Percentiles rank a stretch among this genome's conserved stretches.
Conservation (phyloP, 2,113 vertebrate genomes). For the Holacanthus passer region DNA sequence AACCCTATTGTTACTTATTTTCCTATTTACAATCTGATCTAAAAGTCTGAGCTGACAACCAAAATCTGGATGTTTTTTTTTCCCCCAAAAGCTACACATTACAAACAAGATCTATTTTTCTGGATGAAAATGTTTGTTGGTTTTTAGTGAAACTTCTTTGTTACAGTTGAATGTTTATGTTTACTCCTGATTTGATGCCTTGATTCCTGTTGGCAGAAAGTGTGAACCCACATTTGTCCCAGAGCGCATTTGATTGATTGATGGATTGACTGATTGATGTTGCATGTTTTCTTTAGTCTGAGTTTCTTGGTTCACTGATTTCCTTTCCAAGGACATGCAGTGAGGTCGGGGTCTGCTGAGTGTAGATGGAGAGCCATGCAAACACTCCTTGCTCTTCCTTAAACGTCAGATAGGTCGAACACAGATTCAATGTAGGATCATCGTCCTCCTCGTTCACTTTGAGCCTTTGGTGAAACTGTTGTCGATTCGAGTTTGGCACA, state of each 20-base stretch:
- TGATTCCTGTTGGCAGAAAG: too few relatives aligned
- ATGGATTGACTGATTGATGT: neutral
- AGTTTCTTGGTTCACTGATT: too few relatives aligned
- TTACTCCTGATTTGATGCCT: neutral
- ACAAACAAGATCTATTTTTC: neutral
- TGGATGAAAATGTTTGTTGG: neutral
- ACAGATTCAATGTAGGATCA: neutral
- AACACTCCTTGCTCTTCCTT: neutral
- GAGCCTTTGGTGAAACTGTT: neutral
- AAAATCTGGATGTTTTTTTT: neutral
- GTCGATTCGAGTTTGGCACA: neutral
- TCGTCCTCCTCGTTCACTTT: neutral
- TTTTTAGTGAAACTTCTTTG: neutral
- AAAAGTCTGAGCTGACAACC: neutral
- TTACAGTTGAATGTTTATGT: neutral
- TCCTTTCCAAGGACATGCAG: too few relatives aligned
- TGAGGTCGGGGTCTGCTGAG: neutral
- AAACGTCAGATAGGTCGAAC: neutral
- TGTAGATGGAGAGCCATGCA: neutral
- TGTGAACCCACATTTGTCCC: neutral
- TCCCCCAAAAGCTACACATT: neutral
- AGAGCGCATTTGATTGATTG: neutral
- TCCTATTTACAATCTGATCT: neutral
- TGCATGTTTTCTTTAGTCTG: too few relatives aligned
- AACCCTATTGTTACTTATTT: neutral